Conservation (phyloP, 1,140 invertebrate genomes). For the Temnothorax nylanderi region DNA sequence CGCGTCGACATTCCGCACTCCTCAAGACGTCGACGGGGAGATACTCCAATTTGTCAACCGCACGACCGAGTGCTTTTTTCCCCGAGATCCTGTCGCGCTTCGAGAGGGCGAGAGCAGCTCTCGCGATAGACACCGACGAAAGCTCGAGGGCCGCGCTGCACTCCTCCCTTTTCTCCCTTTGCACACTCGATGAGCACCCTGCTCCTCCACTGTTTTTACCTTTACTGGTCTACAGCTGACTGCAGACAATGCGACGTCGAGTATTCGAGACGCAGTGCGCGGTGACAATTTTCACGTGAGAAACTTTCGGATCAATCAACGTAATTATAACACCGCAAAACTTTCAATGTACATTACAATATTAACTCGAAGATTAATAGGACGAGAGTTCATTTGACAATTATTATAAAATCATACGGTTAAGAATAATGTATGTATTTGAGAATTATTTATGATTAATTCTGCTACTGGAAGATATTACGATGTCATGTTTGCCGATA, state of each 20-base stretch:
- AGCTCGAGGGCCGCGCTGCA: conserved; percentile 4
- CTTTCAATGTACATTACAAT: not conserved
- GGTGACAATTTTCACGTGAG: not conserved
- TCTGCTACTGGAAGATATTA: not conserved
- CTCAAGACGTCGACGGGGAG: conserved; percentile 66
- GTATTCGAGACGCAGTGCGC: not conserved
- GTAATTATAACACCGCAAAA: not conserved
- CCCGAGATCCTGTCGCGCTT: conserved; percentile 64
- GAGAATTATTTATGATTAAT: not conserved
- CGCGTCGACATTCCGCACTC: conserved; percentile 63
- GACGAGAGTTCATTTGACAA: not conserved
- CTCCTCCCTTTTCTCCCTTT: not conserved
- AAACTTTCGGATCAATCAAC: conserved; percentile 1
- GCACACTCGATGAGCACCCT: conserved; percentile 1
- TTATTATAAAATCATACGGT: not conserved
- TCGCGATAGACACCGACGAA: conserved; percentile 55
- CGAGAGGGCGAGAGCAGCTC: conserved; percentile 52
- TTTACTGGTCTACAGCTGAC: not conserved
- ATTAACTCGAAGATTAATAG: not conserved
- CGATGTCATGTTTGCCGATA: not conserved
- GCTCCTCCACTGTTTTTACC: not conserved
- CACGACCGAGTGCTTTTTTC: conserved; percentile 73
- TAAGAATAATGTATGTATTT: not conserved
- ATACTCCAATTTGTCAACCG: conserved; percentile 80
- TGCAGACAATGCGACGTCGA: conserved; percentile 5